Evolutionary conservation across 2,797 vertebrate genomes (phyloP), one percentile per base, ranked within the genome.

Genomic region (Amniataba percoides): DNA sequence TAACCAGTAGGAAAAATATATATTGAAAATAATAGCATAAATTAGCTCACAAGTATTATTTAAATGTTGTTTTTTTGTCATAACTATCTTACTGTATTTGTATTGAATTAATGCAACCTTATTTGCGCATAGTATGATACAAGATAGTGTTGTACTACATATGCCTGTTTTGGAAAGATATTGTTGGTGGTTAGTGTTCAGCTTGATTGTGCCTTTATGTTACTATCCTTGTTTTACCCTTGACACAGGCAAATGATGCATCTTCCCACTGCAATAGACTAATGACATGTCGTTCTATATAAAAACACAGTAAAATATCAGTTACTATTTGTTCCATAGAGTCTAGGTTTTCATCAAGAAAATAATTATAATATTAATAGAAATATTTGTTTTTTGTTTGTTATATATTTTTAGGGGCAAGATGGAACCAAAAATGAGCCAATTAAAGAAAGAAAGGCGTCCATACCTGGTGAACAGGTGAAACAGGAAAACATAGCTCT

Each of bases 341-440:
- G 18, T 53, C 14, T 43, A 5, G 3, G 46, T 68, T 14, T 52
- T 69, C 4, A 56, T 18, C 7, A 71, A 2, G 3, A 8, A 51
- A 69, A 53, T 72, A 0, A 46, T 67, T 56, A 63, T 40, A 70
- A 49, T 55, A 5, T 55, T 76, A 34, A 31, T 31, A 31, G 5
- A 31, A 3, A 31, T 31, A 31, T 31, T 31, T 2, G 3, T 31
- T 39, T 34, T 76, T 56, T 21, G 45, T 39, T 60, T 77, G 7
- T 67, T 61, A 51, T 16, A 40, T 9, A 67, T 64, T 85, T 88
- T 58, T 69, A 94, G 92, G 83, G 72, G 2, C 67, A 86, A 63
- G 76, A 78, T 69, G 82, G 85, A 84, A 75, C 27, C 40, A 48
- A 53, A 62, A 45, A 63, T 42, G 81, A 79, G 36, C 13, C 68